These are phyloP conservation scores for Nylanderia fulva DNA, from an alignment of 1,140 invertebrate genomes.

Conservation along the genomic window DNA sequence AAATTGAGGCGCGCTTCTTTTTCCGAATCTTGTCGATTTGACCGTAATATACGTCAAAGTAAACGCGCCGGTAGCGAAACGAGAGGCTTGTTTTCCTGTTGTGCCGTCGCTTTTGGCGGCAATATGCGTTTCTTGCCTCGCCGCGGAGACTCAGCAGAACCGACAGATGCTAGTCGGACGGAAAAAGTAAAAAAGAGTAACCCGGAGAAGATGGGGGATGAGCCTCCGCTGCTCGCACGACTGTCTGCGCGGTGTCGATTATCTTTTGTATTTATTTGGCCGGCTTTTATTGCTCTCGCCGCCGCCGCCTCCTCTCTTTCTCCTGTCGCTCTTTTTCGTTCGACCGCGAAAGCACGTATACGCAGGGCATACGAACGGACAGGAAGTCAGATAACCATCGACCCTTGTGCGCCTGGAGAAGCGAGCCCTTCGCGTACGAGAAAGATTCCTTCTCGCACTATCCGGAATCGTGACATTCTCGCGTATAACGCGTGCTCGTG, in stretches of 20 bases:
- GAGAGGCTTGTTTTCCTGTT: conserved; percentile 51
- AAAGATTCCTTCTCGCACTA: conserved; percentile 60
- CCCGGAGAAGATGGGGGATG: conserved; percentile 17
- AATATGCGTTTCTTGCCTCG: conserved; percentile 54
- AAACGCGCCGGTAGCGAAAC: conserved; percentile 34
- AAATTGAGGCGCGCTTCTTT: not conserved
- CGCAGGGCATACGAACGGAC: conserved; percentile 73
- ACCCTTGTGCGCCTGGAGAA: conserved; percentile 70
- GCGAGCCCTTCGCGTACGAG: conserved; percentile 57
- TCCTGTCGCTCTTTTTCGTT: conserved; percentile 51
- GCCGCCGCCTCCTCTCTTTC: conserved; percentile 21
- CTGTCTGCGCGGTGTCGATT: conserved; percentile 70
- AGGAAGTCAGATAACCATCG: conserved; percentile 79
- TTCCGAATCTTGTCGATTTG: conserved; percentile 25
- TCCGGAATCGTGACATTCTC: conserved; percentile 48
- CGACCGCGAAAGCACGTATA: conserved; percentile 52
- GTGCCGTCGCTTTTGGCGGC: conserved; percentile 33
- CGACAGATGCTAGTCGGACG: conserved; percentile 75
- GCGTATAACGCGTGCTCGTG: conserved; percentile 20
- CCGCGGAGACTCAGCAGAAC: conserved; percentile 50
- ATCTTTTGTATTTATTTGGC: conserved; percentile 74
- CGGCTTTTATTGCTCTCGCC: conserved; percentile 65
- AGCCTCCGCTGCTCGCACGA: conserved; percentile 59
- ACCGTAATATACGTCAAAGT: conserved; percentile 35
- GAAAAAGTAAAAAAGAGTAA: conserved; percentile 52